phyloP scores from a whole-genome alignment of 2,113 vertebrate species.

The Chionodraco myersi region DNA sequence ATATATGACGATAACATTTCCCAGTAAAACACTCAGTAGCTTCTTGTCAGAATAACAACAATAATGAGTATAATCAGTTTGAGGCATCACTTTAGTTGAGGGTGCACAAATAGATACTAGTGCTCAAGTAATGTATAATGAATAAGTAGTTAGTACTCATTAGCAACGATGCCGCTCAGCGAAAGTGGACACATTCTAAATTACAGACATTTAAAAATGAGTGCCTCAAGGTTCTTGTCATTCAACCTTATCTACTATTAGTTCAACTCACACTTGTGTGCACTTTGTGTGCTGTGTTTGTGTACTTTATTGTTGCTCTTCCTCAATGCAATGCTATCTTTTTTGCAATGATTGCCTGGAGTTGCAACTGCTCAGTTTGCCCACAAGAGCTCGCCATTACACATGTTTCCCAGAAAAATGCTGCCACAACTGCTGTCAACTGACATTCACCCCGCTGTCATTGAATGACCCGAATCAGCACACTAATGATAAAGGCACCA shows the following conservation, averaged over 20 bases:
- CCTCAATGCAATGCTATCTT: not conserved
- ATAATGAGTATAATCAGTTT: not conserved
- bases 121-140: not conserved
- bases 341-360: not conserved
- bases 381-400: constrained; percentile 42
- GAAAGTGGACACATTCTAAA: not conserved
- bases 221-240: not conserved
- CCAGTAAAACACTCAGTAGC: not conserved
- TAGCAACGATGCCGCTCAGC: not conserved
- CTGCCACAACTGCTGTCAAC: not conserved
- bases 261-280: not conserved
- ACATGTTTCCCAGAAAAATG: not conserved
- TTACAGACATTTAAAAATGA: not conserved
- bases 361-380: not conserved
- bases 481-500: constrained; percentile 45
- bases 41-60: not conserved
- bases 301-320: not conserved
- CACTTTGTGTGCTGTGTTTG: not conserved
- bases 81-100: not conserved
- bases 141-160: not conserved
- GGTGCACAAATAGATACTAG: too few relatives aligned
- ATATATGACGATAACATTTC: too few relatives aligned
- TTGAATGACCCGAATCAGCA: not conserved
- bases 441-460: not conserved
- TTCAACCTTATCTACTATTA: not conserved